These are phyloP conservation scores for Physella acuta DNA, from an alignment of 1,140 invertebrate genomes.

Conservation along the genomic window DNA sequence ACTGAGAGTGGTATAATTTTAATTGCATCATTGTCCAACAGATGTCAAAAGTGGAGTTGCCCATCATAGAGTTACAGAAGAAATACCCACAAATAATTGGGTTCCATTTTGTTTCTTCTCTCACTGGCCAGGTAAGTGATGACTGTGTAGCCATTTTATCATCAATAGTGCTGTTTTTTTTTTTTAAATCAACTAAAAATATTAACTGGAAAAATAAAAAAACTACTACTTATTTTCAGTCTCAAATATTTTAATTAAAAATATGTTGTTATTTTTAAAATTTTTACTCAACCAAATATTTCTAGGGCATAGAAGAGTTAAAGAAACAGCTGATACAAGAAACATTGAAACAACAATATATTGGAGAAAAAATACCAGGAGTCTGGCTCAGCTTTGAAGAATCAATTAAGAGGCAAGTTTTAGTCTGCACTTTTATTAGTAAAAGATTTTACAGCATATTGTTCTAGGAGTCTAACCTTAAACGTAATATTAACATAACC, in stretches of 20 bases:
- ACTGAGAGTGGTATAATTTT: no score
- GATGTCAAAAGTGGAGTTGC: slow-evolving; percentile 52
- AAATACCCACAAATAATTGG: slow-evolving; percentile 47
- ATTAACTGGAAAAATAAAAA: no score
- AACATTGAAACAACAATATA: slow-evolving; percentile 52
- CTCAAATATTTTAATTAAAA: background rate
- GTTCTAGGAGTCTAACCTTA: no score
- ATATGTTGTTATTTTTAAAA: background rate
- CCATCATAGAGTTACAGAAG: slow-evolving; percentile 44
- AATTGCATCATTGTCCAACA: slow-evolving; percentile 15
- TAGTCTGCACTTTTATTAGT: background rate
- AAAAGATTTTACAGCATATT: background rate
- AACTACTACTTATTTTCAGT: background rate
- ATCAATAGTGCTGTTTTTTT: no score
- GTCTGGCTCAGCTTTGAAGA: slow-evolving; percentile 56
- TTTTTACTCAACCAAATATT: background rate
- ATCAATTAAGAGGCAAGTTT: slow-evolving; percentile 40
- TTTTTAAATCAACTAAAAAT: no score
- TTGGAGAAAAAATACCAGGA: slow-evolving; percentile 56
- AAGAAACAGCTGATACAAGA: slow-evolving; percentile 42
- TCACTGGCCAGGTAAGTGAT: slow-evolving; percentile 45
- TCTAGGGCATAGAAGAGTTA: slow-evolving; percentile 49
- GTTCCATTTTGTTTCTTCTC: slow-evolving; percentile 49
- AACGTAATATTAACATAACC: no score
- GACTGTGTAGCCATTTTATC: no score